Evolutionary conservation across 2,797 vertebrate species (phyloP).

Genomic region (Cirrhinus molitorella): DNA sequence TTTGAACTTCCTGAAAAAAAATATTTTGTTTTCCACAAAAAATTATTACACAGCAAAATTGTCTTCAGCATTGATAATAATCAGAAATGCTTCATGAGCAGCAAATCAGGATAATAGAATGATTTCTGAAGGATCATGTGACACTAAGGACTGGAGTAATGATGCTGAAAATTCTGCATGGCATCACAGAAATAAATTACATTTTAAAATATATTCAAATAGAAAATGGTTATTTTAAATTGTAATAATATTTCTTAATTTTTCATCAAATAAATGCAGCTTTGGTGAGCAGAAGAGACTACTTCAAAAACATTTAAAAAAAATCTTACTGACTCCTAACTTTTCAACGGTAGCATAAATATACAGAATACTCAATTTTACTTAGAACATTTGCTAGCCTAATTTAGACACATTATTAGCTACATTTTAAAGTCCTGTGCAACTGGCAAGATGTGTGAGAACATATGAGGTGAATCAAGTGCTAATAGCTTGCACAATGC

Average conservation of each 20-base stretch:
- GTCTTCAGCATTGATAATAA: not conserved
- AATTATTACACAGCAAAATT: not conserved
- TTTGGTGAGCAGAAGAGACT: not conserved
- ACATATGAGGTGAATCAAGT: slow-evolving; percentile 22
- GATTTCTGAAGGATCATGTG: not conserved
- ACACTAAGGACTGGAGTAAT: not conserved
- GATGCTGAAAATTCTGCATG: not conserved
- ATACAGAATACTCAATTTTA: slow-evolving; percentile 13
- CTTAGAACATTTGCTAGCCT: slow-evolving; percentile 25
- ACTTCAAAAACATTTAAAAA: not conserved
- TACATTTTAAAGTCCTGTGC: slow-evolving; percentile 12
- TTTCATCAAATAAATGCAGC: not conserved
- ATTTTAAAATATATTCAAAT: not conserved
- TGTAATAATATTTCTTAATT: not conserved
- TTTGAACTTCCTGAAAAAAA: not conserved
- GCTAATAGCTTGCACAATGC: slow-evolving; percentile 11
- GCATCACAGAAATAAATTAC: not conserved
- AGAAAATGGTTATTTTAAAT: not conserved
- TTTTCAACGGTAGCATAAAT: not conserved
- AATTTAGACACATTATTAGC: not conserved
- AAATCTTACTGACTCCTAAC: not conserved
- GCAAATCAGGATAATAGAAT: not conserved
- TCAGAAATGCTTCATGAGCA: not conserved
- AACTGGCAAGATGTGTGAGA: slow-evolving; percentile 27
- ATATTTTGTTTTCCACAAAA: not conserved